Base-by-base conservation (phyloP, 2,888 invertebrate species). In the Chrysomela aeneicollis region DNA sequence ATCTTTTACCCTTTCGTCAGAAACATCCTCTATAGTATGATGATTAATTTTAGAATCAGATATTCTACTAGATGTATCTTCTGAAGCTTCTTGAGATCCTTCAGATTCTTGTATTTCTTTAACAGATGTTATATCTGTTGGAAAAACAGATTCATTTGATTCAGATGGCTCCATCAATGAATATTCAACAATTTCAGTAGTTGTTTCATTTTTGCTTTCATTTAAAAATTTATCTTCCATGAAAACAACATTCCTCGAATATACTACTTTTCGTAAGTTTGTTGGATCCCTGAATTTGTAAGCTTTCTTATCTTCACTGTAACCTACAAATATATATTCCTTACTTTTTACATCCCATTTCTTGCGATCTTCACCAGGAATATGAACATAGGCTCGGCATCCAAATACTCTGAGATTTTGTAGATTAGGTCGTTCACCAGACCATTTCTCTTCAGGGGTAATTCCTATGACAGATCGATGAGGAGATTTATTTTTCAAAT, bases 161-260 rank as follows among this genome's bases (percentile, higher is more conserved):
- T 6, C 17, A 50, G 8, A 9, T 50, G 18, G 6, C 2, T 26
- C 6, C 26, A 26, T 50, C 18, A 50, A 6, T 50, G 50, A 18
- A 50, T 50, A 17, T 18, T 17, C 50, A 50, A 4, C 3, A 26
- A 6, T 4, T 18, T 17, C 18, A 50, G 15, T 10, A 4, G 15
- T n/a, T n/a, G n/a, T n/a, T n/a, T n/a, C n/a, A n/a, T n/a, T n/a
- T n/a, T n/a, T n/a, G n/a, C n/a, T n/a, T 18, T 9, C 50, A 50
- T 50, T 9, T 2, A 9, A 50, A 50, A 50, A 17, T 10, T 6
- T 18, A 18, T n/a, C 18, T 4, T 17, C 50, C 18, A 50, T 4
- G 50, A 50, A 50, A 50, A 50, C 50, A 50, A 18, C 50, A 50
- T 50, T 50, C 50, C 18, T 50, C 3, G 18, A 2, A 50, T 50